phyloP scores from a whole-genome alignment of 2,797 vertebrate species.

The Acanthiza pusilla region DNA sequence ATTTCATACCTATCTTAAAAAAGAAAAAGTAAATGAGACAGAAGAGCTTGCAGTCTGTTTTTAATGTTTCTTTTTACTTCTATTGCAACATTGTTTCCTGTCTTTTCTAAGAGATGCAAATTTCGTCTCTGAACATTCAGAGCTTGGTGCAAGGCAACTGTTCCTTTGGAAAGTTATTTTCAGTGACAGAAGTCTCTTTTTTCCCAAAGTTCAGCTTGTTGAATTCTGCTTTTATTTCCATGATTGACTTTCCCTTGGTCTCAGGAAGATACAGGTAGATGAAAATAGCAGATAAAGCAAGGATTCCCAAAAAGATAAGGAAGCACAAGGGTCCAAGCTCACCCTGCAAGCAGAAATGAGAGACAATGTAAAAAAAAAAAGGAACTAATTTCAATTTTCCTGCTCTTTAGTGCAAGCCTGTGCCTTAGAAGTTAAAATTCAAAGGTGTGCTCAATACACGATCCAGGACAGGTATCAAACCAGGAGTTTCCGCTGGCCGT shows the following conservation, averaged over 20 bases:
- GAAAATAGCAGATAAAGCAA: conserved; percentile 46
- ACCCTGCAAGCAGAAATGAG: conserved; percentile 69
- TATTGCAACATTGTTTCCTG: conserved; percentile 6
- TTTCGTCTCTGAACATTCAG: background rate
- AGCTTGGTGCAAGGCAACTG: conserved; percentile 53
- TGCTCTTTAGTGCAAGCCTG: background rate
- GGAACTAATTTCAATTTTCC: background rate
- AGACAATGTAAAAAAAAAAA: background rate
- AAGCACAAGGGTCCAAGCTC: conserved; percentile 78
- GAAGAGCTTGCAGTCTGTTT: background rate
- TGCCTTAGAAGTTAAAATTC: background rate
- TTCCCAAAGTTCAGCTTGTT: conserved; percentile 58
- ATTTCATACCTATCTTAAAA: background rate
- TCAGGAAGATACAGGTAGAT: conserved; percentile 68
- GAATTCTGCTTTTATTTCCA: conserved; percentile 72
- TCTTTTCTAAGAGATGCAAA: background rate
- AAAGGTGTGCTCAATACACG: background rate
- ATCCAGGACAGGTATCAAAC: background rate
- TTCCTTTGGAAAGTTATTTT: conserved; percentile 42
- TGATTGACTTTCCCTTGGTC: conserved; percentile 71
- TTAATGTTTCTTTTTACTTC: conserved; percentile 4
- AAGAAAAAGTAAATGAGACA: background rate
- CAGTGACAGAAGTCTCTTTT: background rate
- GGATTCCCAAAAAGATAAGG: conserved; percentile 66
- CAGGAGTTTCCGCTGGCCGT: background rate